phyloP scores from a whole-genome alignment of 2,797 vertebrate species.

The Sylvia borin region DNA sequence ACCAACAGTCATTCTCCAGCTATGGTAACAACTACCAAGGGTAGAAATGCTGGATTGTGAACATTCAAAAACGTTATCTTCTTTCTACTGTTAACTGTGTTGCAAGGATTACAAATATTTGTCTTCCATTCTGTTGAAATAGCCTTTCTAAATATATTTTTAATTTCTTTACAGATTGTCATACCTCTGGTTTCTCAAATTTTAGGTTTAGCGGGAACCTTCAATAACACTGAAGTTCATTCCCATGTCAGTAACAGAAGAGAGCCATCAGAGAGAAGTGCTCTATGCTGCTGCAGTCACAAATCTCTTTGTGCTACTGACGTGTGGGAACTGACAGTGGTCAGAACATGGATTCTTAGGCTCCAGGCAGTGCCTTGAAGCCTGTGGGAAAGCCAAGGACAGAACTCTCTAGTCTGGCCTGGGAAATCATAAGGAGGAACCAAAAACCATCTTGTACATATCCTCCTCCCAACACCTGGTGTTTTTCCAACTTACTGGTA shows the following conservation, averaged over 20 bases:
- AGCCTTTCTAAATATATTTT: background rate
- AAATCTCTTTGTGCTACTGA: background rate
- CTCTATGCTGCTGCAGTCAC: background rate
- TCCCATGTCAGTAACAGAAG: background rate
- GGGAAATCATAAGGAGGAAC: no score
- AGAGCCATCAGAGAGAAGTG: background rate
- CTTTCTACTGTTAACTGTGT: background rate
- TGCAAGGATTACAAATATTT: background rate
- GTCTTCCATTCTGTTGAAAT: background rate
- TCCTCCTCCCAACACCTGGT: no score
- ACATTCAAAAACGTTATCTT: background rate
- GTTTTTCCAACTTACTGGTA: no score
- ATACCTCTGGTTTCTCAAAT: background rate
- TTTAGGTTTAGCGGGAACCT: background rate
- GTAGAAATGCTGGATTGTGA: background rate
- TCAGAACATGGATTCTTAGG: no score
- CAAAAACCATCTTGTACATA: no score
- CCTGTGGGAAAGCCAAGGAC: no score
- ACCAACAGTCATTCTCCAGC: background rate
- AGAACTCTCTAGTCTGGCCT: no score
- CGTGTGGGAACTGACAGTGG: no score
- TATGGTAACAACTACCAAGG: background rate
- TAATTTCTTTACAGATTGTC: background rate
- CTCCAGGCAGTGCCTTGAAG: no score
- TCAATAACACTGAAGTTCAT: background rate